Evolutionary conservation across 1,140 invertebrate genomes (phyloP), one percentile per base, ranked within the genome.

Genomic region (Panulirus ornatus): DNA sequence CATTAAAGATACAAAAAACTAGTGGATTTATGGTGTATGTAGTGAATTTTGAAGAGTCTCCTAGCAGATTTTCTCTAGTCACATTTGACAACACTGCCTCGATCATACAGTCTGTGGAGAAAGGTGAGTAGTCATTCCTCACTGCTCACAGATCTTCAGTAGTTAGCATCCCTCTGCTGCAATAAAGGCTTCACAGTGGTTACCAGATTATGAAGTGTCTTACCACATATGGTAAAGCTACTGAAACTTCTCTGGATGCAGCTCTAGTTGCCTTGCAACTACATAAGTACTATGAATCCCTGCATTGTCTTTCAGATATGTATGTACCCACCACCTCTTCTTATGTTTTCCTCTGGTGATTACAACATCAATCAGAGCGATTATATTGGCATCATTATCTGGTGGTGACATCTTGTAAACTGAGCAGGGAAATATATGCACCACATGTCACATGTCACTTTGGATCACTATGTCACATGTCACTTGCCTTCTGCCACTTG

Each of bases 121-220:
- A n/a, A n/a, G n/a, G n/a, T n/a, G n/a, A n/a, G n/a, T n/a, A n/a
- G n/a, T n/a, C n/a, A n/a, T n/a, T n/a, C n/a, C n/a, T n/a, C n/a
- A n/a, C n/a, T n/a, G n/a, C n/a, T n/a, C n/a, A n/a, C n/a, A n/a
- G n/a, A n/a, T n/a, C n/a, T n/a, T n/a, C n/a, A n/a, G n/a, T n/a
- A n/a, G n/a, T n/a, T n/a, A n/a, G 51, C 22, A 58, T 58, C 51
- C 51, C 22, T 58, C 51, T 58, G 51, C 51, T 58, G 51, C 51
- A 58, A 58, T 58, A 58, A 71, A 27, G 30, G 8, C 16, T 71
- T 22, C 30, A 71, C 70, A 71, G 27, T 71, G 16, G 30, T 71
- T 71, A 71, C 70, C 70, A 71, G 70, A 71, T 71, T 71, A 71
- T 34, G 30, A 71, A 34, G 70, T 71, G 70, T 71, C 70, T 71